Percentiles rank a stretch among this genome's conserved stretches.
Conservation (phyloP, 1,140 invertebrate species). For the Drosophila sulfurigaster region DNA sequence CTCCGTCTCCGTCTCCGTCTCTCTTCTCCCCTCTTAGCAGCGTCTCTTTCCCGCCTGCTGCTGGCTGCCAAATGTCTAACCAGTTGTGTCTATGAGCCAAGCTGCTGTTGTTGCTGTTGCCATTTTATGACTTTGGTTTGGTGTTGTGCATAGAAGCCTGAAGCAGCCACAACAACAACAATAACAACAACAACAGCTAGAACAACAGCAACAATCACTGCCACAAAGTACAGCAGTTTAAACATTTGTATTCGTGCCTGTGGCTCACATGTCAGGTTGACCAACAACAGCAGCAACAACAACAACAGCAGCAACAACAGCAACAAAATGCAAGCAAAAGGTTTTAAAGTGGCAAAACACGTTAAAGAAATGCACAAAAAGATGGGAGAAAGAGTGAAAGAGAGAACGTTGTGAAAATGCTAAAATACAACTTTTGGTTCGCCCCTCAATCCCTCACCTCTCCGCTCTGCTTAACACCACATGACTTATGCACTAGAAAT, state of each 20-base stretch:
- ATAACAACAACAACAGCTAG: constrained; percentile 32
- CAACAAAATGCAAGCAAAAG: constrained; percentile 36
- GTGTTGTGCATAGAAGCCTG: constrained; percentile 69
- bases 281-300: constrained; percentile 46
- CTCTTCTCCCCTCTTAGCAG: not conserved
- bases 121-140: constrained; percentile 72
- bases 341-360: constrained; percentile 43
- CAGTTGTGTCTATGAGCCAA: constrained; percentile 56
- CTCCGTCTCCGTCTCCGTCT: not conserved
- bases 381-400: constrained; percentile 19
- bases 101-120: constrained; percentile 31
- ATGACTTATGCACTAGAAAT: constrained; percentile 41
- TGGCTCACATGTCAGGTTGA: constrained; percentile 77
- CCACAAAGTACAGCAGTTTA: constrained; percentile 65
- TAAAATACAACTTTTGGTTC: not conserved
- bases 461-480: constrained; percentile 14
- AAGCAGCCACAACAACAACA: constrained; percentile 47
- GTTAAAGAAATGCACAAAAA: constrained; percentile 45
- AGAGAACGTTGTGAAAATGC: constrained; percentile 15
- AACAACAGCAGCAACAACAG: constrained; percentile 44
- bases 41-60: not conserved
- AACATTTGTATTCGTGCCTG: constrained; percentile 78
- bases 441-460: too few species aligned
- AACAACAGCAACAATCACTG: constrained; percentile 52
- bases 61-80: constrained; percentile 54